Percentiles rank a stretch among this genome's conserved stretches.
Conservation (phyloP, 2,797 vertebrate species). For the Aulostomus chinensis region DNA sequence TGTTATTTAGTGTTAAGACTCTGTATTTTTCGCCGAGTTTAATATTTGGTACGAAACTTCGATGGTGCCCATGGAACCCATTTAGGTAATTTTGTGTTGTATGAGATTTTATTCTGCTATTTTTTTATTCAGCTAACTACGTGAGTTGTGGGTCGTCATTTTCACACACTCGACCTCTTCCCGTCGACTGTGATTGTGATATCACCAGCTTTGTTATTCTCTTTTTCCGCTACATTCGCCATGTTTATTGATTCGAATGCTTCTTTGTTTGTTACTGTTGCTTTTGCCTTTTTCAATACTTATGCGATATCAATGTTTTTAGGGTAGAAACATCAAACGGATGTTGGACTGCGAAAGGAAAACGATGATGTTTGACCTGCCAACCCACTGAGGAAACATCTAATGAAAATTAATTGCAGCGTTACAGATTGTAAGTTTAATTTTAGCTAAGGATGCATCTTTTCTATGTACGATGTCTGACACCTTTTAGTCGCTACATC, state of each 20-base stretch:
- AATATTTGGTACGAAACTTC: neutral
- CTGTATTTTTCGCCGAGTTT: neutral
- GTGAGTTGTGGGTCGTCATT: conserved; percentile 35
- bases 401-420: conserved; percentile 74
- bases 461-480: no score
- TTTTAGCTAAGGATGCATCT: neutral
- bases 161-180: conserved; percentile 2
- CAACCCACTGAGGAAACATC: conserved; percentile 58
- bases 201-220: conserved; percentile 3
- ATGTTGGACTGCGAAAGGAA: conserved; percentile 11
- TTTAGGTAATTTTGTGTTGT: neutral
- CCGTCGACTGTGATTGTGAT: neutral
- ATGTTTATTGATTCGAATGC: neutral
- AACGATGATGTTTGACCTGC: conserved; percentile 56
- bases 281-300: neutral
- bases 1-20: neutral
- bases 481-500: no score
- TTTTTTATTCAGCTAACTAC: conserved; percentile 27
- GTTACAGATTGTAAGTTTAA: conserved; percentile 59
- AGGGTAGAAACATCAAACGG: conserved; percentile 25
- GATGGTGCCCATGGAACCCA: neutral
- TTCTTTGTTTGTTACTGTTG: neutral
- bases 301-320: conserved; percentile 3
- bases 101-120: conserved; percentile 2
- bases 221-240: neutral